Evolutionary conservation across 2,797 vertebrate species (phyloP).

Genomic region (Rhinatrema bivittatum): DNA sequence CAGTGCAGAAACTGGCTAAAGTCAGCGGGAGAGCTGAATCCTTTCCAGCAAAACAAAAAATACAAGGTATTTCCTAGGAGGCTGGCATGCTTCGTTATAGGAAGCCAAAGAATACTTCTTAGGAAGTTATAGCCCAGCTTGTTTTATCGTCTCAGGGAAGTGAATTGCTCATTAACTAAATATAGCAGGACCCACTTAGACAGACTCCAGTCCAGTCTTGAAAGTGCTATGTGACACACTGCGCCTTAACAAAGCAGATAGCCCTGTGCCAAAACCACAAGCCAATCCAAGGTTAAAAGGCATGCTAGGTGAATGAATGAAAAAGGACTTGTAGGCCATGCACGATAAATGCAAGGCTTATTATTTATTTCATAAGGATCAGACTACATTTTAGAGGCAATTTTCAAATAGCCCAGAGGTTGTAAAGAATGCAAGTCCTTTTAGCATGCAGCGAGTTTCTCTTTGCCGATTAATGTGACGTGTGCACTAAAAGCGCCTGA

Average conservation of each 20-base stretch:
- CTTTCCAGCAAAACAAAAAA: conserved; percentile 29
- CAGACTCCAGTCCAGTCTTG: conserved; percentile 7
- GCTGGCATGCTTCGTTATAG: conserved; percentile 29
- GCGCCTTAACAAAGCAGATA: neutral
- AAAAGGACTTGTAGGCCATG: neutral
- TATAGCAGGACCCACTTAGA: conserved; percentile 14
- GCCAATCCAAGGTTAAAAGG: neutral
- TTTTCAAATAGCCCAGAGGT: no score
- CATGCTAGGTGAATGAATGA: neutral
- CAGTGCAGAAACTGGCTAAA: no score
- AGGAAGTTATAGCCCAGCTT: conserved; percentile 30
- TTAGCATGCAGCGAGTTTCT: no score
- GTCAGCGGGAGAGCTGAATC: conserved; percentile 18
- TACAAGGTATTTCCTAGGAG: conserved; percentile 39
- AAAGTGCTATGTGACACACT: neutral
- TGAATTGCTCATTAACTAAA: conserved; percentile 24
- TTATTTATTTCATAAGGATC: no score
- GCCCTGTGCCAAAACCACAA: conserved; percentile 6
- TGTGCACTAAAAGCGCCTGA: no score
- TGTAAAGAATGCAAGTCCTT: no score
- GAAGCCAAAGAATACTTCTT: conserved; percentile 21
- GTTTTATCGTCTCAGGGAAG: conserved; percentile 19
- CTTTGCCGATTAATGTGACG: no score
- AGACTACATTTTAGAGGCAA: no score
- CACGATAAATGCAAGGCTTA: neutral